Evolutionary conservation across 2,113 vertebrate genomes (phyloP).

Genomic region (Dromas ardeola): DNA sequence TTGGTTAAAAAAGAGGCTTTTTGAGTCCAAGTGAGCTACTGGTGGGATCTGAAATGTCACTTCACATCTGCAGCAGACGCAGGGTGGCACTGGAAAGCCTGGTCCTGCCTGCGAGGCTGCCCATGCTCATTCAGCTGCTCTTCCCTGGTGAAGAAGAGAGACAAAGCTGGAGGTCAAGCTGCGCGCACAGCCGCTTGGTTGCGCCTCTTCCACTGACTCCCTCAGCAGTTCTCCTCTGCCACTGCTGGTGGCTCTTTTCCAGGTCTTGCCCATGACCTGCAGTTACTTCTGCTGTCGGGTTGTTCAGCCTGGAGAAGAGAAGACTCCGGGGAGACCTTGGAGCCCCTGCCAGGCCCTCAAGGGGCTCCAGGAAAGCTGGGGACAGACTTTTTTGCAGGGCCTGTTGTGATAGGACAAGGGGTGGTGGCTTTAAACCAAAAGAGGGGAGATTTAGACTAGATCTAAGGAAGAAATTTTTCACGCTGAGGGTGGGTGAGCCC

Average conservation of each 20-base stretch:
- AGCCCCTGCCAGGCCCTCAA: neutral
- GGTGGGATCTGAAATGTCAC: neutral
- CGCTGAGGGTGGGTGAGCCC: neutral
- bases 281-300: neutral
- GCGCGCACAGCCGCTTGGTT: accelerated
- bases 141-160: neutral
- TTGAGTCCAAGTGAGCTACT: accelerated
- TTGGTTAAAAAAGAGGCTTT: neutral
- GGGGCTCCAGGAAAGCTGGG: neutral
- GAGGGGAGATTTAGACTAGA: neutral
- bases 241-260: neutral
- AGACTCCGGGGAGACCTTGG: neutral
- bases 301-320: neutral
- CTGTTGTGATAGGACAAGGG: neutral
- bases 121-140: accelerated
- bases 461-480: neutral
- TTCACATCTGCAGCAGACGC: neutral
- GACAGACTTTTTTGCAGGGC: neutral
- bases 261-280: neutral
- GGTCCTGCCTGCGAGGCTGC: neutral
- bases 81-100: neutral
- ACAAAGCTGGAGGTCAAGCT: neutral
- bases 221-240: neutral
- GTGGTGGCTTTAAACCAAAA: neutral
- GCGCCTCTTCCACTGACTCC: neutral